Evolutionary conservation across 2,888 invertebrate genomes (phyloP).

Genomic region (Aporophyla nigra): DNA sequence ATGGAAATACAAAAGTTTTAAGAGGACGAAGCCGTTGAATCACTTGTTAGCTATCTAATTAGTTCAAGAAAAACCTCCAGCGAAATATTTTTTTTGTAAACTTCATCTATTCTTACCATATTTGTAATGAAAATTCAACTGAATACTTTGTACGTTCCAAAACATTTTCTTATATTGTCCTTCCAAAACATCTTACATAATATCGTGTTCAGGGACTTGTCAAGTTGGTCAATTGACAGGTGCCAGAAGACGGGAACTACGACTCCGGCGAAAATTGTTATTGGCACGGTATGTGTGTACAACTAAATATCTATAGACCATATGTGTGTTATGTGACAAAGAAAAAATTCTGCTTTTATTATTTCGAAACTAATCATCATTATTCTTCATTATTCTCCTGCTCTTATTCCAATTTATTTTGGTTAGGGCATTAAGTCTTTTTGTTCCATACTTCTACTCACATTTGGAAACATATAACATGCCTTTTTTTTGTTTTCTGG

Average conservation of each 20-base stretch:
- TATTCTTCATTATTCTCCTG: not conserved
- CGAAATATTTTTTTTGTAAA: not conserved
- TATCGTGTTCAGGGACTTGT: slow-evolving; percentile 27
- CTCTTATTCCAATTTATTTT: not conserved
- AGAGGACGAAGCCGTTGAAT: not conserved
- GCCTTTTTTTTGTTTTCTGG: too few species aligned
- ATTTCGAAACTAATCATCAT: not conserved
- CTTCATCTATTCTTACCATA: too few species aligned
- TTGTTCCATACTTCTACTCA: not conserved
- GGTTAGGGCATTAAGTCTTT: not conserved
- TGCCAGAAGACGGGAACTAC: slow-evolving; percentile 8
- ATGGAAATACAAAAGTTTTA: not conserved
- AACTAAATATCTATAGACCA: not conserved
- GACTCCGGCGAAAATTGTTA: not conserved
- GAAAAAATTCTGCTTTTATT: not conserved
- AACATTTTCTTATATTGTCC: not conserved
- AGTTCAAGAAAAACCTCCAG: not conserved
- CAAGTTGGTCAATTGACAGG: slow-evolving; percentile 32
- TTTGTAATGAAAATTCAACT: not conserved
- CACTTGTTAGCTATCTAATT: not conserved
- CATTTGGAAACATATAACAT: too few species aligned
- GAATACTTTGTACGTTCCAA: not conserved
- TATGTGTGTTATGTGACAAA: not conserved
- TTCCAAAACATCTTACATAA: slow-evolving; percentile 5
- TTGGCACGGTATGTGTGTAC: not conserved